Evolutionary conservation across 2,113 vertebrate genomes (phyloP).

Genomic region (Albula goreensis): DNA sequence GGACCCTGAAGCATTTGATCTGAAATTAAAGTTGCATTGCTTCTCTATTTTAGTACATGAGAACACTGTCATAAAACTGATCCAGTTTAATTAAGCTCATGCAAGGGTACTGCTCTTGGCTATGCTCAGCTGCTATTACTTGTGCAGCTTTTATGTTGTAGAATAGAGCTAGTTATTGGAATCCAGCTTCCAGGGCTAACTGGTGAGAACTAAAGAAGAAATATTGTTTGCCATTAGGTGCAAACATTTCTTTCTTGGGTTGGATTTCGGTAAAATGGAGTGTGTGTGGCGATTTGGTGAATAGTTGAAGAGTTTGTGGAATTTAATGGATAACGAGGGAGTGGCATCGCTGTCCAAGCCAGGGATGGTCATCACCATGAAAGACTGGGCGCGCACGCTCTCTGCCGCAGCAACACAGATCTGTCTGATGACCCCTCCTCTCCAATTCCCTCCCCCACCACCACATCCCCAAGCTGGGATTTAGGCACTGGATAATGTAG

Average conservation of each 20-base stretch:
- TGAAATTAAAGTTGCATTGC: conserved; percentile 5
- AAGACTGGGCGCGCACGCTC: background rate
- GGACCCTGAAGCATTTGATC: background rate
- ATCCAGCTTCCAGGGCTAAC: too few species aligned
- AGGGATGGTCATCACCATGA: background rate
- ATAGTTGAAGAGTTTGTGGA: background rate
- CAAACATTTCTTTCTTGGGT: background rate
- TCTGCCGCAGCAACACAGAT: background rate
- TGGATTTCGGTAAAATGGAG: background rate
- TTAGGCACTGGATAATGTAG: background rate
- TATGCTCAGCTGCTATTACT: background rate
- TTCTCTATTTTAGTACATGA: background rate
- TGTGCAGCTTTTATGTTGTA: background rate
- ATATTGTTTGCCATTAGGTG: background rate
- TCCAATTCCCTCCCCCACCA: too few species aligned
- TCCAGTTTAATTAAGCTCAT: background rate
- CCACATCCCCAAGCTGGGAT: background rate
- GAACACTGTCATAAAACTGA: background rate
- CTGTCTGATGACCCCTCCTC: background rate
- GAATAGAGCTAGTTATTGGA: background rate
- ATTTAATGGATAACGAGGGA: background rate
- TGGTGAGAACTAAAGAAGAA: background rate
- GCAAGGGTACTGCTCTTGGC: background rate
- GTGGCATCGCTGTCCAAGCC: background rate
- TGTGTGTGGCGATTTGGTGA: background rate